A percentile compares a stretch with the other conserved stretches of the same genome.
Conservation (phyloP, 2,888 invertebrate genomes). For the Metopia argyrocephala region DNA sequence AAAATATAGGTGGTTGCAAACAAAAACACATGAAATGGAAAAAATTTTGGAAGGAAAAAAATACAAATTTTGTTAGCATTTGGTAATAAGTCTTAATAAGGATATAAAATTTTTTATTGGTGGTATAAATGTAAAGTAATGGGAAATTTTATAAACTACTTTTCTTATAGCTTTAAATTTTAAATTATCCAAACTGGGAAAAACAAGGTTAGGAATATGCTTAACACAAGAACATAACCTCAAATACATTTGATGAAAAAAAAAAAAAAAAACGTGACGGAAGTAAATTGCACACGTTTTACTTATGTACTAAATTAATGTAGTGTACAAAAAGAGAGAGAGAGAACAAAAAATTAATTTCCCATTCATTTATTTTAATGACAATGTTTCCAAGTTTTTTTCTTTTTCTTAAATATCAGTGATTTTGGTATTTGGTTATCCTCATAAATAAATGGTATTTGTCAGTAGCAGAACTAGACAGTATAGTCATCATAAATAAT, state of each 20-base stretch:
- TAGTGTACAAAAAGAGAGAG: conserved; percentile 27
- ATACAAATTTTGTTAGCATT: conserved; percentile 72
- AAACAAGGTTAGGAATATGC: background rate
- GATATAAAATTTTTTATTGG: background rate
- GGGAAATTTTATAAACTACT: conserved; percentile 40
- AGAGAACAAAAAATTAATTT: conserved; percentile 27
- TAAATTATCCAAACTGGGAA: background rate
- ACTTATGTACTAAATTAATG: background rate
- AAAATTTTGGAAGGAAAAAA: conserved; percentile 70
- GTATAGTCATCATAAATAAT: conserved; percentile 75
- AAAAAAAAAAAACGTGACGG: conserved; percentile 57
- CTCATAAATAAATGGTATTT: conserved; percentile 69
- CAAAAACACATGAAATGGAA: conserved; percentile 53
- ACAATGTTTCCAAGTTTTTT: conserved; percentile 45
- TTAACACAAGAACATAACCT: conserved; percentile 55
- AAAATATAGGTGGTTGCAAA: conserved; percentile 54
- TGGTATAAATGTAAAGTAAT: conserved; percentile 17
- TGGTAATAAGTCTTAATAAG: conserved; percentile 32
- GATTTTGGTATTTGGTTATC: conserved; percentile 77
- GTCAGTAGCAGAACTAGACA: conserved; percentile 79
- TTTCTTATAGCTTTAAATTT: background rate
- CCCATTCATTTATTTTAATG: conserved; percentile 24
- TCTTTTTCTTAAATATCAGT: conserved; percentile 71
- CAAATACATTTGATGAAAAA: conserved; percentile 19
- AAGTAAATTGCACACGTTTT: conserved; percentile 29